Percentiles rank a stretch among this genome's conserved stretches.
Conservation (phyloP, 2,888 invertebrate genomes). For the Fragum sueziense region DNA sequence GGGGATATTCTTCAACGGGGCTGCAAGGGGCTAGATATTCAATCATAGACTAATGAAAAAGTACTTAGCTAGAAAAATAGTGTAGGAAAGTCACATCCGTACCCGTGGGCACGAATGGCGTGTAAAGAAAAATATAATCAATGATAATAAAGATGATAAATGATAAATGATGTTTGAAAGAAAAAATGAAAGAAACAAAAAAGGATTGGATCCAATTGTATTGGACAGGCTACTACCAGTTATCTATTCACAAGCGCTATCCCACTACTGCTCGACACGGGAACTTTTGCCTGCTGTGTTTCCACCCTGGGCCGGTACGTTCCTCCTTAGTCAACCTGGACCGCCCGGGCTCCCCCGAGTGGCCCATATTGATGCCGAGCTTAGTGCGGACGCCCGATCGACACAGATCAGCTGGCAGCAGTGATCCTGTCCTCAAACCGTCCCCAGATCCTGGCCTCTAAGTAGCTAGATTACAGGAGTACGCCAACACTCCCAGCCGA, state of each 20-base stretch:
- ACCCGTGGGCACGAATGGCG: no score
- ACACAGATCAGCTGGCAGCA: constrained; percentile 87
- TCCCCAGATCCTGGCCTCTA: constrained; percentile 95
- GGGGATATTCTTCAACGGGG: no score
- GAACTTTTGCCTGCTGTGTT: constrained; percentile 97
- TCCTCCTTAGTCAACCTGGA: constrained; percentile 97
- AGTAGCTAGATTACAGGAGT: constrained; percentile 99
- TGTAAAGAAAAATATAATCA: no score
- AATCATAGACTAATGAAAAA: no score
- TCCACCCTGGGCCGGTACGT: constrained; percentile 87
- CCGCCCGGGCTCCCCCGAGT: constrained; percentile 91
- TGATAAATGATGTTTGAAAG: not conserved
- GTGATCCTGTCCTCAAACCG: constrained; percentile 94
- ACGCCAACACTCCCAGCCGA: constrained; percentile 95
- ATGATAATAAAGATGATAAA: no score
- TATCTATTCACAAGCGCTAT: constrained; percentile 83
- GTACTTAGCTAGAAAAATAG: no score
- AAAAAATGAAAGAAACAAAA: constrained; percentile 83
- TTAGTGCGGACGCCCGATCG: constrained; percentile 95
- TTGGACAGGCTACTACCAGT: constrained; percentile 89
- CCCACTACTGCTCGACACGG: constrained; percentile 98
- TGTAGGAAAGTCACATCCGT: no score
- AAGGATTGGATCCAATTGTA: constrained; percentile 89
- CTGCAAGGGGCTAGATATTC: no score
- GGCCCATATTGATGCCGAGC: constrained; percentile 98